Conservation (phyloP, 2,113 vertebrate genomes). For the Sinocyclocheilus rhinocerous region DNA sequence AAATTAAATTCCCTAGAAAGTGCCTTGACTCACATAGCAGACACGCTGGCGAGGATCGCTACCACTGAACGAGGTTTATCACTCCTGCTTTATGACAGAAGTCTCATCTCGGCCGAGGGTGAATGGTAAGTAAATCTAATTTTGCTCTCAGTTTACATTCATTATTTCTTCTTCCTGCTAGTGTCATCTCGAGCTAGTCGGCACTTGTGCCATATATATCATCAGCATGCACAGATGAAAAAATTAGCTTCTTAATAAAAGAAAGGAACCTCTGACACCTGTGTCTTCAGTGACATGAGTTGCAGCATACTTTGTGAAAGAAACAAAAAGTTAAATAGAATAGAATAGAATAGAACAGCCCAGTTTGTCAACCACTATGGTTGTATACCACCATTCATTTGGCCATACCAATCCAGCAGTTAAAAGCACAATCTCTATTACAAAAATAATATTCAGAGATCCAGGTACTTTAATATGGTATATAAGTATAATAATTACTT, state of each 20-base stretch:
- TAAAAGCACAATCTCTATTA: not conserved
- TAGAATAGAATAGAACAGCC: not conserved
- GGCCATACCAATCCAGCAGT: not conserved
- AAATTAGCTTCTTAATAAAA: conserved; percentile 3
- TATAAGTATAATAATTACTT: not conserved
- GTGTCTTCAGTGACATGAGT: conserved; percentile 8
- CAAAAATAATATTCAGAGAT: not conserved
- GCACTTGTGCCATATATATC: not conserved
- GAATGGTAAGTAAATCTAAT: conserved; percentile 77
- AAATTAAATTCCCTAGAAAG: conserved; percentile 78
- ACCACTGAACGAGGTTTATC: conserved; percentile 85
- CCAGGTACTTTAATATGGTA: not conserved
- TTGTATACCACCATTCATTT: not conserved
- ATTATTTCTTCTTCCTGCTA: conserved; percentile 14
- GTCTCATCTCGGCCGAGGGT: conserved; percentile 64
- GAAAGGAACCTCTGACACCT: conserved; percentile 1
- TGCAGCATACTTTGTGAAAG: not conserved
- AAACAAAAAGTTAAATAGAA: not conserved
- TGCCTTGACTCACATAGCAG: conserved; percentile 84
- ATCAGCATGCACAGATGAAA: conserved; percentile 26
- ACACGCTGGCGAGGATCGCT: conserved; percentile 87
- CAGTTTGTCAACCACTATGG: not conserved
- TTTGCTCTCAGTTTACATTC: conserved; percentile 29
- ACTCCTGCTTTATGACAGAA: conserved; percentile 86
- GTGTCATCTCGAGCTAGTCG: not conserved